Evolutionary conservation across 1,140 invertebrate genomes (phyloP), one percentile per base, ranked within the genome.

Genomic region (Euborellia annulipes): DNA sequence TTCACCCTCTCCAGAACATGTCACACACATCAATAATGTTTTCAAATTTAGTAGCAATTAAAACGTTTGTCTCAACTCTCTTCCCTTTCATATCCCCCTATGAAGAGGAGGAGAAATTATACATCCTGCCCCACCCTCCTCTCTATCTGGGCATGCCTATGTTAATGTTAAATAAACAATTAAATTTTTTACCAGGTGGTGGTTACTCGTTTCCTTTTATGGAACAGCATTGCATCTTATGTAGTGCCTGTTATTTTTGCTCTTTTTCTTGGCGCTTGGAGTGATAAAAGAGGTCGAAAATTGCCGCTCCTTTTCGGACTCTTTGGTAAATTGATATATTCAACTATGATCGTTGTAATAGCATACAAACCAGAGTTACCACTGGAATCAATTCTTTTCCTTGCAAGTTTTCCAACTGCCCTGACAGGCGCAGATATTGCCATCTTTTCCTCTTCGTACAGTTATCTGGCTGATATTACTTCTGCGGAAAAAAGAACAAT

Each of bases 221-320:
- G 76, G 72, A 79, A 83, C 51, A 72, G 75, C 40, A 74, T 85
- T 3, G 73, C 78, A 0, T 71, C 71, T 0, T 76, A 84, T 51
- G 56, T 75, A 0, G 66, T 80, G 2, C 80, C 80, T 8, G 74
- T 85, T 16, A 56, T 85, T 2, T 58, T 85, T 13, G 78, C 81
- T 0, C 63, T 85, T 21, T 83, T 83, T 56, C 62, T 82, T 16
- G 82, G 82, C 1, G 72, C 81, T 11, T 85, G 81, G 69, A 82
- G 79, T 34, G 81, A 85, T 55, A 72, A 70, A 50, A 60, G 72
- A 3, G 79, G 78, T 0, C 60, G 78, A n/a, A 81, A 82, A 58
- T 50, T 78, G 3, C 72, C 80, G 0, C 51, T 85, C 1, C 53
- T 85, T 0, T 59, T 79, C 8, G 82, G 82, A 0, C 55, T 85